Conservation (phyloP, 2,797 vertebrate genomes). For the Echiichthys vipera region DNA sequence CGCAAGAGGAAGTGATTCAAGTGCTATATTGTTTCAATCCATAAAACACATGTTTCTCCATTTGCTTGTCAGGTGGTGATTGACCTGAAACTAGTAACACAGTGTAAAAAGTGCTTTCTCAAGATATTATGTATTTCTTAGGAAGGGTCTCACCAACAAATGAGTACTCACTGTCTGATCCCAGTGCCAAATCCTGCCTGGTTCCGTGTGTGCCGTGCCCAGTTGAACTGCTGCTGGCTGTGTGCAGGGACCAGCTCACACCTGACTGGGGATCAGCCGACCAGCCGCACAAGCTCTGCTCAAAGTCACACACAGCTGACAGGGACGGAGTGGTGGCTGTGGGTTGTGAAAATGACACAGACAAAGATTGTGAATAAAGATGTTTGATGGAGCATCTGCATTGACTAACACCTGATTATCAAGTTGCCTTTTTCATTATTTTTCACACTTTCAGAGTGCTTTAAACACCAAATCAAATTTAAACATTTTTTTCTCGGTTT, state of each 20-base stretch:
- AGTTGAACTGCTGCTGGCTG: slow-evolving; percentile 70
- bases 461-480: slow-evolving; percentile 5
- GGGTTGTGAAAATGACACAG: slow-evolving; percentile 22
- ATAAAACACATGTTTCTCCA: not conserved
- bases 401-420: not conserved
- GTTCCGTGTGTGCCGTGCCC: slow-evolving; percentile 65
- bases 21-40: not conserved
- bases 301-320: slow-evolving; percentile 95
- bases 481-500: not conserved
- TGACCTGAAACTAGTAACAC: not conserved
- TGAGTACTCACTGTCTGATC: slow-evolving; percentile 79
- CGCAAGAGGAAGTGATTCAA: not conserved
- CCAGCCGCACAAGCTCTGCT: slow-evolving; percentile 92
- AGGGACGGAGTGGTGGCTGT: slow-evolving; percentile 81
- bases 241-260: slow-evolving; percentile 90
- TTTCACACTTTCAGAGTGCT: not conserved
- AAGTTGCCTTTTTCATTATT: not conserved
- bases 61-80: not conserved
- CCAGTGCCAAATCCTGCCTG: slow-evolving; percentile 78
- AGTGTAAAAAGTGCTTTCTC: not conserved
- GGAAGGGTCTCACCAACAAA: not conserved
- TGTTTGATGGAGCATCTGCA: not conserved
- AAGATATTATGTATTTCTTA: not conserved
- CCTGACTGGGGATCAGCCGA: slow-evolving; percentile 90
- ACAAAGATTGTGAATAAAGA: slow-evolving; percentile 1